Evolutionary conservation across 53 echinoderm and acorn worm species (phyloP), one percentile per base, ranked within the genome.

Genomic region (Crossaster papposus): DNA sequence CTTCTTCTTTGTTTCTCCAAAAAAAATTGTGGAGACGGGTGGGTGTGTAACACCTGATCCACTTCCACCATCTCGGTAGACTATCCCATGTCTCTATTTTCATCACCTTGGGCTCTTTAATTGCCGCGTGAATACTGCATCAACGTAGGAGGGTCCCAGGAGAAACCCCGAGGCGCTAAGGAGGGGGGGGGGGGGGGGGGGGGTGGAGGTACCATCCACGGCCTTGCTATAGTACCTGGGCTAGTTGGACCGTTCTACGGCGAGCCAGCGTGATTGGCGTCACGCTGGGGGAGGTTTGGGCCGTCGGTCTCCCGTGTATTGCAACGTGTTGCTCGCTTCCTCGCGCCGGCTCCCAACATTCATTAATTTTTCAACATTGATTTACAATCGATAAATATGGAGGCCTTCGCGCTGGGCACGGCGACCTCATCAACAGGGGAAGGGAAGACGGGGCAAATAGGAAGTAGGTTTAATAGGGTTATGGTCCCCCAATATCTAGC

Each of bases 321-420:
- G 71, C 90, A 90, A 90, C 90, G 90, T 90, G 90, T 90, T 90
- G 90, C 90, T 72, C 90, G 72, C 90, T 35, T 90, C 65, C 81
- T 72, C 23, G 78, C 90, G 33, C 81, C 81, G 64, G 72, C 64
- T 73, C 81, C 81, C 32, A 90, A 90, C 90, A 74, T 90, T 90
- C 90, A 90, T 90, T 81, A 90, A 90, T 90, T 81, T 90, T 90
- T 90, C 81, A 90, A 90, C 81, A 81, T 85, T 85, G 85, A 85
- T 85, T 85, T 85, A 85, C 85, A 85, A 85, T 85, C 85, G 73
- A 85, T 85, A 85, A 85, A 85, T 85, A 85, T 85, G 85, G 85
- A 85, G 73, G 72, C 85, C 85, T 85, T 73, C 22, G 53, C 73
- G 44, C 44, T 44, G 51, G 54, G 52, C 9, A 85, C 51, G 31